Percentiles rank a stretch among this genome's conserved stretches.
phyloP scores from a whole-genome alignment of 1,140 invertebrate species.

The Phenacoccus solenopsis region DNA sequence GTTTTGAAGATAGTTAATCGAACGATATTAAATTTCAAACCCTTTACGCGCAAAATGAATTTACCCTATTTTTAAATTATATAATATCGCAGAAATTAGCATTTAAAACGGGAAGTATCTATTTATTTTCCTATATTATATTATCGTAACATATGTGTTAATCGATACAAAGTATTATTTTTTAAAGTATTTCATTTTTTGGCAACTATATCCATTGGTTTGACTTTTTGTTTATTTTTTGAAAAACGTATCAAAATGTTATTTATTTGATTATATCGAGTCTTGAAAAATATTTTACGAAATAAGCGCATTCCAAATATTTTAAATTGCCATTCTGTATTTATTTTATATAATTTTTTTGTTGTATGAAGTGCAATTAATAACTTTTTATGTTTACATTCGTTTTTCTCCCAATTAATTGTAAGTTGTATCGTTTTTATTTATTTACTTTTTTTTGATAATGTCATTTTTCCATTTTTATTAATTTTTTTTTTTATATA shows the following conservation, averaged over 20 bases:
- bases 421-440: constrained; percentile 7
- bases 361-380: background rate
- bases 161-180: background rate
- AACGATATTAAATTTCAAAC: too few species aligned
- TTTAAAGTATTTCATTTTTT: background rate
- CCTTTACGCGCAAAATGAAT: background rate
- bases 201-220: too few species aligned
- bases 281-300: background rate
- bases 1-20: too few species aligned
- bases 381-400: background rate
- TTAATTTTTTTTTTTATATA: background rate
- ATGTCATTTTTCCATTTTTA: background rate
- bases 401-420: background rate
- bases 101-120: too few species aligned
- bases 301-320: background rate
- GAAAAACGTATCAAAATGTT: background rate
- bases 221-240: too few species aligned
- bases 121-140: background rate
- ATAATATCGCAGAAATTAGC: background rate
- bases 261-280: background rate
- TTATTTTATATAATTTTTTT: background rate
- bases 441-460: background rate
- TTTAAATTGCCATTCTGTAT: background rate
- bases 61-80: background rate
- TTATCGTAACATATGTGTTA: too few species aligned